Evolutionary conservation across 2,888 invertebrate genomes (phyloP), one percentile per base, ranked within the genome.

Genomic region (Lycophotia porphyrea): DNA sequence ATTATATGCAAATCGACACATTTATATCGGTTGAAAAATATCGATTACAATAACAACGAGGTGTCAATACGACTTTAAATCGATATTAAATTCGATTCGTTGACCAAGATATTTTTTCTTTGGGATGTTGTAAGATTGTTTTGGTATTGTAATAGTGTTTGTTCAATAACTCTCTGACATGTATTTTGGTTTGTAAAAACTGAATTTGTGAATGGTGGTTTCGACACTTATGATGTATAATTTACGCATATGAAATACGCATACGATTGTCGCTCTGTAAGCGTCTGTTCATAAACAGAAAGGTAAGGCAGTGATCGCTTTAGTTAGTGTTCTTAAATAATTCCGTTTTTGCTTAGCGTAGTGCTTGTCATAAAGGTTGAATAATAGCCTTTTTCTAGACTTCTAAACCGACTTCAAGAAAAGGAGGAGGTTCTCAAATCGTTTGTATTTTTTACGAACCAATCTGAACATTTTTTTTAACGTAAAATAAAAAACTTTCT

Each of bases 81-180:
- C 68, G 81, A 74, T 84, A 65, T 78, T 78, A 85, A 84, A 80
- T 80, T 76, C 61, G 67, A 63, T 78, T 89, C 85, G 69, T 77
- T 86, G 92, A 91, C 92, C 92, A 87, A 90, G 76, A 83, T 80
- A 60, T 81, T 74, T 92, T 80, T 90, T 88, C 31, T 27, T 67
- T 58, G 36, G 47, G 42, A 76, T 85, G 61, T 75, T 71, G 84
- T 76, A 85, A 85, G 67, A 71, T 27, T 75, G 44, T 72, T 87
- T 89, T 89, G 84, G 76, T 87, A 86, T 88, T 89, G 63, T 88
- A 84, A 89, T 85, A 36, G 68, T n/a, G n/a, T 84, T 84, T 82
- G 77, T 84, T 78, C 84, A 80, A 68, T 86, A 86, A 82, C 78
- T 80, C 80, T 73, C 68, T 76, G 83, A 77, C 80, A 84, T 68